Conservation (phyloP, 2,888 invertebrate genomes). For the Nezara viridula region DNA sequence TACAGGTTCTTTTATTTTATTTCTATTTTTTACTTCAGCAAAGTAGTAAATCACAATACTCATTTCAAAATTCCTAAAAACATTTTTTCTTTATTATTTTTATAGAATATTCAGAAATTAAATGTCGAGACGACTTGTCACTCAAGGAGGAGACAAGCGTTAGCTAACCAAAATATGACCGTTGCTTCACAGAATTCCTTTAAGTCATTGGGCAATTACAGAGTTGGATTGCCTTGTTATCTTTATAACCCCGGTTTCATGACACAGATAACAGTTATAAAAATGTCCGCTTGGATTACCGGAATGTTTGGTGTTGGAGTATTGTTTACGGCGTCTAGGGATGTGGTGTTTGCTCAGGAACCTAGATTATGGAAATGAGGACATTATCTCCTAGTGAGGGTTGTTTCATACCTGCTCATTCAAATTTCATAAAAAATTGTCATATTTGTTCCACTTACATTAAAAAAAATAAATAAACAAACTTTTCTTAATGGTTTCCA, state of each 20-base stretch:
- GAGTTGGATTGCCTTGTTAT: background rate
- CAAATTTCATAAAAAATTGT: background rate
- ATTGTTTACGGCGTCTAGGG: background rate
- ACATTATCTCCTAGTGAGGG: background rate
- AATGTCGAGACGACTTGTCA: background rate
- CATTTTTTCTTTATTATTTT: too few species aligned
- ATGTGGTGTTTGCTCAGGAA: constrained; percentile 2
- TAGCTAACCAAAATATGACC: constrained; percentile 15
- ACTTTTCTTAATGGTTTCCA: too few species aligned
- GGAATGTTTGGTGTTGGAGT: constrained; percentile 8
- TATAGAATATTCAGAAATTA: background rate
- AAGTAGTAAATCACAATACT: too few species aligned
- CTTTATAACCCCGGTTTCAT: constrained; percentile 3
- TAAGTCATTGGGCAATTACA: background rate
- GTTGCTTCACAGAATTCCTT: constrained; percentile 31
- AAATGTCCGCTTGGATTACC: constrained; percentile 22
- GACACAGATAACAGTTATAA: constrained; percentile 26
- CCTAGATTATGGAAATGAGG: constrained; percentile 42
- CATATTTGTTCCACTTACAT: too few species aligned
- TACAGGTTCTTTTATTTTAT: too few species aligned
- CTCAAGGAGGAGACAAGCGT: background rate
- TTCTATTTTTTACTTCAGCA: too few species aligned
- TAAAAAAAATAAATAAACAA: too few species aligned
- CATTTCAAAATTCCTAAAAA: too few species aligned
- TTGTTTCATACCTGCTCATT: background rate